Percentiles rank a stretch among this genome's conserved stretches.
phyloP scores from a whole-genome alignment of 2,888 invertebrate genomes.

The Cantharis nigra region DNA sequence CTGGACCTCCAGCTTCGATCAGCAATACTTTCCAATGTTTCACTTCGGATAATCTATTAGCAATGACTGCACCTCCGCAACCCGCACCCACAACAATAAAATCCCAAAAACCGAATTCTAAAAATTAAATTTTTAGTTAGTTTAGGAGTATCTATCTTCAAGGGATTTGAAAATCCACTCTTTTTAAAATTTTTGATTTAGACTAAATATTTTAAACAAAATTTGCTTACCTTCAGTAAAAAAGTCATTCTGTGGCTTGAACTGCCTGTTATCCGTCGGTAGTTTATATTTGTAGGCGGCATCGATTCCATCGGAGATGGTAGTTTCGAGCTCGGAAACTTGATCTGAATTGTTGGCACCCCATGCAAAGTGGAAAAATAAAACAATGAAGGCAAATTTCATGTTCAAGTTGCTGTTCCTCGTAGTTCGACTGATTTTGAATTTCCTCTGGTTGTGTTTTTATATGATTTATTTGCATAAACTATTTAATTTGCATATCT shows the following conservation, averaged over 20 bases:
- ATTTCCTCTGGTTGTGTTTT: neutral
- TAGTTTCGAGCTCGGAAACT: neutral
- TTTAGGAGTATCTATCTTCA: too few relatives aligned
- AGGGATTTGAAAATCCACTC: too few relatives aligned
- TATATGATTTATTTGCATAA: neutral
- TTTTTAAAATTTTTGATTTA: neutral
- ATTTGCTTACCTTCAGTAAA: neutral
- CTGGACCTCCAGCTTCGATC: constrained; percentile 63
- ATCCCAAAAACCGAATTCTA: constrained; percentile 58
- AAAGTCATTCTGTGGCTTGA: neutral
- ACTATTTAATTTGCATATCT: neutral
- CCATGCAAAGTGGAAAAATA: neutral
- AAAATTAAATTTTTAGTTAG: neutral
- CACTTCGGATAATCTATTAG: constrained; percentile 67
- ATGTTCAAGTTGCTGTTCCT: neutral
- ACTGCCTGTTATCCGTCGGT: neutral
- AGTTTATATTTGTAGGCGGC: neutral
- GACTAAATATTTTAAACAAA: neutral
- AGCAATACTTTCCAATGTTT: constrained; percentile 67
- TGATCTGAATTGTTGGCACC: neutral
- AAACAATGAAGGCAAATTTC: neutral
- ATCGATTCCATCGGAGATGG: neutral
- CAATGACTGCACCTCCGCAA: constrained; percentile 67
- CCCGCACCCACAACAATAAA: constrained; percentile 72
- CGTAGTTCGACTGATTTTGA: neutral